A percentile compares a stretch with the other conserved stretches of the same genome.
These are phyloP conservation scores for Melanerpes formicivorus DNA, from an alignment of 2,113 vertebrate genomes.

Conservation along the genomic window DNA sequence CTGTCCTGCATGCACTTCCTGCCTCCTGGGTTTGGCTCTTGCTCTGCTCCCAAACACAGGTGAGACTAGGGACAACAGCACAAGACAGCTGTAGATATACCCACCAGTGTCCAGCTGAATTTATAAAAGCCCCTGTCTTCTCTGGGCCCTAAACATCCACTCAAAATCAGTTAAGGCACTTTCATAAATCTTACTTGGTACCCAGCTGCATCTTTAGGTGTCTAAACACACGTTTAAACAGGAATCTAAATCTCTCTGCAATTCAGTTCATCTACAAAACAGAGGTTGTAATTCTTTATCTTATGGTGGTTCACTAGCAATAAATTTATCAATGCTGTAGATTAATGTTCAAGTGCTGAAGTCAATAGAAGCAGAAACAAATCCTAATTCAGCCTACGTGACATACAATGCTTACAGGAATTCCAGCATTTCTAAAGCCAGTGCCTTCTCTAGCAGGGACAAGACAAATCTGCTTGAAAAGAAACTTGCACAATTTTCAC, in stretches of 20 bases:
- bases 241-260: neutral
- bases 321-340: neutral
- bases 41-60: neutral
- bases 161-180: constrained; percentile 9
- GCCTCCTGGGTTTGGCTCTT: accelerated
- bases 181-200: neutral
- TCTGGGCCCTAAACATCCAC: neutral
- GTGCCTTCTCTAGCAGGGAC: neutral
- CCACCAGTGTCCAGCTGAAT: neutral
- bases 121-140: neutral
- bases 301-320: neutral
- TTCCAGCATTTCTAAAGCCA: neutral
- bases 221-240: constrained; percentile 7
- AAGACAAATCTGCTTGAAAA: neutral
- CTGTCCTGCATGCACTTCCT: neutral
- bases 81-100: accelerated
- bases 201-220: neutral
- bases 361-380: constrained; percentile 30
- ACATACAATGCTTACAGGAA: neutral
- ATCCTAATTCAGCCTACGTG: neutral
- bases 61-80: neutral
- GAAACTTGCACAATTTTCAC: neutral
- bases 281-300: neutral
- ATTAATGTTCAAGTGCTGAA: neutral
- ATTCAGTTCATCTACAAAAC: neutral